Evolutionary conservation across 2,113 vertebrate genomes (phyloP).

Genomic region (Prietella phreatophila): DNA sequence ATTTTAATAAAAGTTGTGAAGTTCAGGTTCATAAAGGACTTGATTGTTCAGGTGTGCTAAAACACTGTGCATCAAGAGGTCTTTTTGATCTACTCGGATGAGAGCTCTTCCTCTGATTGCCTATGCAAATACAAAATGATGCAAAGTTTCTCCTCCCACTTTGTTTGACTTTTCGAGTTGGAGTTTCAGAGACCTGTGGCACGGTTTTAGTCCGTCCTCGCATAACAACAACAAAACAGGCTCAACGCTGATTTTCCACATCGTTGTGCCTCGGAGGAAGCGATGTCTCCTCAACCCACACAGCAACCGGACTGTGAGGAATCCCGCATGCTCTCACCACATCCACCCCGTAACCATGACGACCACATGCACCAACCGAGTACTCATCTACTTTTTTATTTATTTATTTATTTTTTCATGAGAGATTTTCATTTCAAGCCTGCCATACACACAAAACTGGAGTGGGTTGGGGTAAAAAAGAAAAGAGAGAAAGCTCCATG

Average conservation of each 20-base stretch:
- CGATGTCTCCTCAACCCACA: conserved; percentile 45
- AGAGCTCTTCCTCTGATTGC: not conserved
- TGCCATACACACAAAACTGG: conserved; percentile 11
- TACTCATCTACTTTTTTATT: conserved; percentile 44
- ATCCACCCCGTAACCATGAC: conserved; percentile 55
- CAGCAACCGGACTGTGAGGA: conserved; percentile 33
- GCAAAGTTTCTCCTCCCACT: not conserved
- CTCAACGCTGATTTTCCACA: conserved; percentile 28
- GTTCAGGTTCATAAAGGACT: not conserved
- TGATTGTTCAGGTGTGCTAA: not conserved
- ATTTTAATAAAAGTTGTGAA: not conserved
- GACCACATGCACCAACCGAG: conserved; percentile 44
- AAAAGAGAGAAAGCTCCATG: not conserved
- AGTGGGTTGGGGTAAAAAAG: not conserved
- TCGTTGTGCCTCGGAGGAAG: conserved; percentile 40
- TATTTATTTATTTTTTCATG: conserved; percentile 6
- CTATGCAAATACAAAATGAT: not conserved
- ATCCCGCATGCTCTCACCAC: conserved; percentile 34
- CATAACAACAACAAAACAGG: not conserved
- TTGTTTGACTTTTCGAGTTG: not conserved
- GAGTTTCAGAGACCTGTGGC: not conserved
- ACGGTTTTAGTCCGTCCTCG: not conserved
- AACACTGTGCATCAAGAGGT: not conserved
- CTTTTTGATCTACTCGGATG: not conserved
- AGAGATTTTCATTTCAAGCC: conserved; percentile 43